These are phyloP conservation scores for Sphaerophoria taeniata DNA, from an alignment of 2,888 invertebrate species.

Conservation along the genomic window DNA sequence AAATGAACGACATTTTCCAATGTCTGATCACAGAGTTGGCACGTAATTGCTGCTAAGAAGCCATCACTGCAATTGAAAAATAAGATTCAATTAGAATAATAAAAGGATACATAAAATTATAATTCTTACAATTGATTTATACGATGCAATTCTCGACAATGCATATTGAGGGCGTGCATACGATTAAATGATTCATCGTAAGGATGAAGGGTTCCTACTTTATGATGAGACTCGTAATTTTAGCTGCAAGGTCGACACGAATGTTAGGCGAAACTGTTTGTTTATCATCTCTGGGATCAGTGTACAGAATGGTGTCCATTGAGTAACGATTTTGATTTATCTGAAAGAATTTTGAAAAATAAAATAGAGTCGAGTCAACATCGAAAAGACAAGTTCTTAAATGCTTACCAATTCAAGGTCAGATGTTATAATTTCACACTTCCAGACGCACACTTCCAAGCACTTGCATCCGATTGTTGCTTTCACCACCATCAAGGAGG, in stretches of 20 bases:
- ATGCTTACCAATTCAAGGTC: constrained; percentile 86
- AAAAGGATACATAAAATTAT: background rate
- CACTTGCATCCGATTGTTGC: constrained; percentile 80
- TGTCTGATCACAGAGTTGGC: constrained; percentile 79
- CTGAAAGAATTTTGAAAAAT: constrained; percentile 84
- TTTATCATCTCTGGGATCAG: constrained; percentile 81
- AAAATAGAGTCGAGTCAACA: no score
- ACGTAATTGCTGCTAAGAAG: constrained; percentile 74
- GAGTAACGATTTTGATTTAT: constrained; percentile 89
- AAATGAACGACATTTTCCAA: constrained; percentile 81
- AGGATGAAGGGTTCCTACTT: constrained; percentile 82
- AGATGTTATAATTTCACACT: constrained; percentile 87
- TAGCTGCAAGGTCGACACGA: constrained; percentile 82
- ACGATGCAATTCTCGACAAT: constrained; percentile 83
- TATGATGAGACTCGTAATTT: constrained; percentile 83
- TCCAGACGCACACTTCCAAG: constrained; percentile 87
- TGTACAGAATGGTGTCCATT: constrained; percentile 87
- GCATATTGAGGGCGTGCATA: constrained; percentile 80
- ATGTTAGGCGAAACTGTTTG: constrained; percentile 79
- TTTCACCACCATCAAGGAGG: constrained; percentile 48
- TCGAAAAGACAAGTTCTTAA: no score
- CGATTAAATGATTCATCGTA: constrained; percentile 79
- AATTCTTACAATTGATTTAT: constrained; percentile 83
- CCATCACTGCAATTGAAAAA: constrained; percentile 77
- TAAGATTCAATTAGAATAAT: background rate